A percentile compares a stretch with the other conserved stretches of the same genome.
Conservation (phyloP, 2,113 vertebrate genomes). For the Indicator maculatus region DNA sequence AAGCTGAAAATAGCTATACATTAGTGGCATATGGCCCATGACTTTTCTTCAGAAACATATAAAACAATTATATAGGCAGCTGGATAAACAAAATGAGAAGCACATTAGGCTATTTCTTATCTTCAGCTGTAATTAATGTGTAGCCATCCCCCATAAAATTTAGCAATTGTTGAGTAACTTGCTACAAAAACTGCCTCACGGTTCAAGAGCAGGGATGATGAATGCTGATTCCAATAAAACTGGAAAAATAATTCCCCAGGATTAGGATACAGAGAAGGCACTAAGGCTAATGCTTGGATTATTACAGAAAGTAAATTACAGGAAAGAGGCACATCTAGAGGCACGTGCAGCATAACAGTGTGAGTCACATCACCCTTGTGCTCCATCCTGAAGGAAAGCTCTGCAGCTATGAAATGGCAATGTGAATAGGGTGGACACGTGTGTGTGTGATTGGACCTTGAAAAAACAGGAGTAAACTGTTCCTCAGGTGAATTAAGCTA, state of each 20-base stretch:
- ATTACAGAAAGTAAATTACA: neutral
- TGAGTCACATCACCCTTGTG: neutral
- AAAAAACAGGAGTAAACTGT: neutral
- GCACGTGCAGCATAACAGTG: neutral
- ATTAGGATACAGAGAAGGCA: neutral
- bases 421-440: neutral
- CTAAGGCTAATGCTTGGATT: neutral
- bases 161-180: neutral
- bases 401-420: rapidly evolving
- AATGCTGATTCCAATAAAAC: neutral
- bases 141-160: neutral
- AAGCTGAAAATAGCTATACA: neutral
- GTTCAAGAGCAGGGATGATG: neutral
- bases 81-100: neutral
- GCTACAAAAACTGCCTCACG: neutral
- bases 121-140: neutral
- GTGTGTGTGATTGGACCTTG: rapidly evolving
- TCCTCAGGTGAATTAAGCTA: neutral
- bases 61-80: neutral
- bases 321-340: neutral
- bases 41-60: neutral
- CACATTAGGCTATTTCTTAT: neutral
- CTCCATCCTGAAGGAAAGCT: neutral
- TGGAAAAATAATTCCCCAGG: neutral
- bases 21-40: neutral